Base-by-base conservation (phyloP, 2,113 vertebrate genomes). In the Rissa tridactyla region DNA sequence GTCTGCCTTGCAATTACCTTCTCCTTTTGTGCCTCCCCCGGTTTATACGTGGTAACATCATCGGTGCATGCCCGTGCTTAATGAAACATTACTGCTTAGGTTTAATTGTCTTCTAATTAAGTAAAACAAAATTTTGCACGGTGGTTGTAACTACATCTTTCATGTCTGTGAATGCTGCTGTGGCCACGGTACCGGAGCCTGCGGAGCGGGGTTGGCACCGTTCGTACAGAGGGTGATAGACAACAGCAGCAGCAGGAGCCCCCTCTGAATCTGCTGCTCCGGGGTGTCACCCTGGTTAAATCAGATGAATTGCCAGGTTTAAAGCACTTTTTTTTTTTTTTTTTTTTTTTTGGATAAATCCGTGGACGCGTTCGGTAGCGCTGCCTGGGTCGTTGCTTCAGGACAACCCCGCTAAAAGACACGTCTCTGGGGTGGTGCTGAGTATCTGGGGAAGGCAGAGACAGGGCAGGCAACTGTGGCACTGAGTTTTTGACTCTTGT, bases 31-130 rank as follows among this genome's bases (percentile, higher is more conserved):
- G 70, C 54, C 22, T 84, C 46, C 64, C 84, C 44, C 66, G 1
- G 0, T 61, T 79, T 71, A 15, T 17, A 32, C 60, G 0, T 5
- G 58, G 36, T 19, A 55, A 9, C 75, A n/a, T 30, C 82, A 54
- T 80, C 80, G 47, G 36, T 73, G 79, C 68, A 1, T 58, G 82
- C 92, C 88, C 40, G 3, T 49, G 90, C 86, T 82, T 91, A 94
- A 88, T 76, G 90, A 76, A 87, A 93, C 79, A 10, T 77, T 61
- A 52, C 84, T 61, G 82, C 93, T 57, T 51, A 29, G 87, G 21
- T 95, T 88, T 96, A 88, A 91, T 88, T 91, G 80, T 77, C 90
- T 83, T n/a, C 72, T 94, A 66, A 91, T 93, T 84, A 82, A 55
- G 94, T 27, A 86, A 90, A 92, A 82, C 27, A 76, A 36, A 36